Evolutionary conservation across 1,140 invertebrate genomes (phyloP).

Genomic region (Drosophila nigrodunni): DNA sequence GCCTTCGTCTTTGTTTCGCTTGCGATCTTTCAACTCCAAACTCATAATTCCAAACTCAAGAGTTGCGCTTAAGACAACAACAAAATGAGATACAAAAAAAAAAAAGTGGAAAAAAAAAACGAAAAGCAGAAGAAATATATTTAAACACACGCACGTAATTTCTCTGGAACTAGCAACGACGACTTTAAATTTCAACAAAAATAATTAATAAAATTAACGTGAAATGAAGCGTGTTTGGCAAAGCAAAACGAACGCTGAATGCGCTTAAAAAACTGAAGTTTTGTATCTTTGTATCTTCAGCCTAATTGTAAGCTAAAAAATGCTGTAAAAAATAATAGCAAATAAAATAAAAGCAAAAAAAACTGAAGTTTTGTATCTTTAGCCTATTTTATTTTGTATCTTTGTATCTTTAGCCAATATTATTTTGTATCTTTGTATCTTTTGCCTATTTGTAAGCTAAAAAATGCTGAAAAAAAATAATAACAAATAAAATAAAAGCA

Average conservation of each 20-base stretch:
- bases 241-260: conserved; percentile 21
- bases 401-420: no score
- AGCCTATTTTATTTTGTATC: no score
- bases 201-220: conserved; percentile 62
- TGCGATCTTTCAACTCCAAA: conserved; percentile 7
- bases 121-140: conserved; percentile 44
- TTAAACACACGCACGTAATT: conserved; percentile 75
- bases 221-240: conserved; percentile 14
- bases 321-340: neutral
- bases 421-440: no score
- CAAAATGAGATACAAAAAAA: neutral
- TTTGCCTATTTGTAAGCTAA: no score
- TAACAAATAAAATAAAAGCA: no score
- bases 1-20: conserved; percentile 5
- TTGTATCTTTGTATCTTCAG: conserved; percentile 1
- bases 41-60: conserved; percentile 1
- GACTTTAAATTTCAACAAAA: conserved; percentile 67
- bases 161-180: conserved; percentile 64
- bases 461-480: no score
- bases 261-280: neutral
- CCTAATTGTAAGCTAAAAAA: neutral
- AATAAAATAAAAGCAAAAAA: neutral
- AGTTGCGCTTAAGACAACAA: conserved; percentile 15
- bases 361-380: no score
- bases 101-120: conserved; percentile 1